Evolutionary conservation across 2,888 invertebrate genomes (phyloP), one percentile per base, ranked within the genome.

Genomic region (Linyphia triangularis): DNA sequence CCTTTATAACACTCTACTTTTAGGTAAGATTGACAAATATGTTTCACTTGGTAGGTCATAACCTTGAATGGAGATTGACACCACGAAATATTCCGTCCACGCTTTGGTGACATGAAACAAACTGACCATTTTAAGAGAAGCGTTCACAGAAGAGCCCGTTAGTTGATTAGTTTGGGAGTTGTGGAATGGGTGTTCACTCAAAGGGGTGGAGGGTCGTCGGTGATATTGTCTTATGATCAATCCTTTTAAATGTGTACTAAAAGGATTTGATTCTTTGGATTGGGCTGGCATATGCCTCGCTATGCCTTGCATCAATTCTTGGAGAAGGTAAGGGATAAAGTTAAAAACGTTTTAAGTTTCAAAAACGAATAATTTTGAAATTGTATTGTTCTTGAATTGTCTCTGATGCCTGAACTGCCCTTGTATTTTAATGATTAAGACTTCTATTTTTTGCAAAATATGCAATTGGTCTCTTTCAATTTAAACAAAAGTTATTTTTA

Each of bases 61-160:
- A 84, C 83, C 83, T 84, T 84, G 83, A 43, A 28, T 9, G 28
- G 22, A 22, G 59, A 69, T 81, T 70, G 28, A 72, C 82, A 63
- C 67, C 61, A 22, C 33, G 57, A 73, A 73, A 73, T 73, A 30
- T 13, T 57, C 59, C 33, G 59, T 22, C 9, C 73, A 37, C 77
- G 77, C 26, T 77, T 77, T 40, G 37, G 37, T 63, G 37, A 40
- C 37, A 61, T 26, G 63, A 37, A 63, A 61, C 40, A 40, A 61
- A 57, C 16, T 37, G 40, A 33, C 63, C 37, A 63, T 26, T 77
- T 77, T 26, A 77, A 77, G 77, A 77, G 77, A 40, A 40, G 63
- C 26, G 7, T 24, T 30, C 37, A 24, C 37, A 2, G 26, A 63
- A 37, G 61, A 77, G 30, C 24, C n/a, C 26, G 24, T 24, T 70